Conservation (phyloP, 2,113 vertebrate genomes). For the Glaucidium brasilianum region DNA sequence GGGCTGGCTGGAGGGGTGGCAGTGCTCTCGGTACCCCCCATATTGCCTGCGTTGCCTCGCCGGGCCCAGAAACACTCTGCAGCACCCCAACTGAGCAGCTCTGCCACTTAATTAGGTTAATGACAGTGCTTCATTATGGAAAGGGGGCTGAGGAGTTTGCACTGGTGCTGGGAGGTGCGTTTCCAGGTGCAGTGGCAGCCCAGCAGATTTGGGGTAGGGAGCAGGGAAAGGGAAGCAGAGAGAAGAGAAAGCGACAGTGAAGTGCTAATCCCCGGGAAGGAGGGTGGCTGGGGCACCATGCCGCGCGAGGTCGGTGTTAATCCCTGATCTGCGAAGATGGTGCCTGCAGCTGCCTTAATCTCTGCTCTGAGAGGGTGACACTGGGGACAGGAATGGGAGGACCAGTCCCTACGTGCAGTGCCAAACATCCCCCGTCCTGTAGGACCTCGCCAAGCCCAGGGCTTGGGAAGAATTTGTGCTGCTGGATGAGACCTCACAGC, state of each 20-base stretch:
- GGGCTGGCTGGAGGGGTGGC: background rate
- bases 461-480: background rate
- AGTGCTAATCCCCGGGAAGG: background rate
- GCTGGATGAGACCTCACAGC: background rate
- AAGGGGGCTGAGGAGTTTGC: background rate
- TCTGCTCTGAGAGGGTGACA: accelerated
- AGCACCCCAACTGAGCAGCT: background rate
- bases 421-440: accelerated
- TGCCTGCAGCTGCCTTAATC: background rate
- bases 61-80: background rate
- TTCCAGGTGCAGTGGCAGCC: background rate
- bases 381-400: accelerated
- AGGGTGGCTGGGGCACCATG: background rate
- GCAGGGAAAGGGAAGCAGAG: background rate
- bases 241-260: background rate
- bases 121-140: background rate
- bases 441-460: accelerated
- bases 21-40: background rate
- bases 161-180: accelerated
- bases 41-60: accelerated
- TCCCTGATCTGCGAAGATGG: background rate
- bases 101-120: slow-evolving; percentile 28
- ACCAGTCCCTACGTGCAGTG: accelerated
- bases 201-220: background rate
- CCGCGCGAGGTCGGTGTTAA: background rate